Conservation (phyloP, 2,113 vertebrate genomes). For the Tympanuchus pallidicinctus region DNA sequence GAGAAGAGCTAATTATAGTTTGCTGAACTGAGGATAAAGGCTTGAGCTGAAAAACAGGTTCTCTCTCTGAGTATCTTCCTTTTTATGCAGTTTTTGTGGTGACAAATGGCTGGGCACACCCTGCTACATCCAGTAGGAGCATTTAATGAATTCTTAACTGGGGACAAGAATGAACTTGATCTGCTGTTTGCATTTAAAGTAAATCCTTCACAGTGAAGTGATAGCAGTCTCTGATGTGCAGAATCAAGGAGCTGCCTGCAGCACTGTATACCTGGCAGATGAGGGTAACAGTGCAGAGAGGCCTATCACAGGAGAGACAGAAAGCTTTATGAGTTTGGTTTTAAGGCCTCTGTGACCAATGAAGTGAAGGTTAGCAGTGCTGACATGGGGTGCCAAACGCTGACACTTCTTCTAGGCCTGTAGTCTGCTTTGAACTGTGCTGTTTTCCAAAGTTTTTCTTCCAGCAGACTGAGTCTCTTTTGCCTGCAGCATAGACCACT, state of each 20-base stretch:
- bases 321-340: background rate
- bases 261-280: background rate
- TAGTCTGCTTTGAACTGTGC: background rate
- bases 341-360: background rate
- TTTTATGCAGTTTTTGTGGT: constrained; percentile 53
- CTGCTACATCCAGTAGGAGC: constrained; percentile 22
- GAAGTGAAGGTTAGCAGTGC: background rate
- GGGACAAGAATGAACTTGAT: constrained; percentile 70
- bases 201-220: background rate
- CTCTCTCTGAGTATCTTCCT: constrained; percentile 7
- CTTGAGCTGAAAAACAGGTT: constrained; percentile 61
- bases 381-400: background rate
- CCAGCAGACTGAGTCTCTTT: background rate
- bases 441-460: background rate
- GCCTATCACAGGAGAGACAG: background rate
- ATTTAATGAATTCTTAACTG: constrained; percentile 49
- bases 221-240: background rate
- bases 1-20: background rate
- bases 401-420: background rate
- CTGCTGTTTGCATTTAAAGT: background rate
- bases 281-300: background rate
- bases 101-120: constrained; percentile 60
- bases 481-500: background rate
- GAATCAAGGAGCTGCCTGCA: background rate
- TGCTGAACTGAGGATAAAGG: constrained; percentile 5